Evolutionary conservation across 2,888 invertebrate species (phyloP), one percentile per base, ranked within the genome.

Genomic region (Eilema griseolum): DNA sequence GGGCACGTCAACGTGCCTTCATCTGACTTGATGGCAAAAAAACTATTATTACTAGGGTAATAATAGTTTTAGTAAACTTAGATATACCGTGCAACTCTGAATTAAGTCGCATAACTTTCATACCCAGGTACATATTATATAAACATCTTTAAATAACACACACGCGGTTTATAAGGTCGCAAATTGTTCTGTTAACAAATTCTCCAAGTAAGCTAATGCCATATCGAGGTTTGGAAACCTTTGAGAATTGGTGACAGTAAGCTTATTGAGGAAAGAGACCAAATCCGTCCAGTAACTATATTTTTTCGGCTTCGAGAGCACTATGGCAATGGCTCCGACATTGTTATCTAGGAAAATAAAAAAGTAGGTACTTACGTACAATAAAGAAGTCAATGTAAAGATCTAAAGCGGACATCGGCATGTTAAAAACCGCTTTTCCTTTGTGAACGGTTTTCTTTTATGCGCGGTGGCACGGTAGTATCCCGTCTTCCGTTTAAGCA

Each of bases 401-500:
- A 73, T 77, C 74, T 75, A 81, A 79, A 78, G 78, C 80, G 75
- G 76, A 80, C 77, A 76, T 74, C 76, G 80, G 82, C 82, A 85
- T 82, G 77, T 83, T 78, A 78, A 69, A 76, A 80, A 76, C 75
- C 74, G 75, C 73, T 77, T 79, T 78, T 76, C 69, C 78, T 82
- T 82, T 82, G 80, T 79, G 79, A 78, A 67, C 66, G 75, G 77
- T 75, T 81, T 78, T 74, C 78, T 81, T 84, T 84, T 81, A 83
- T 83, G 75, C 79, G 77, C 75, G 77, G 75, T 76, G n/a, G 52
- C 7, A 20, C 11, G 37, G 37, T 2, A 79, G 75, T 80, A 80
- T 76, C 72, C 75, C 69, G 80, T 78, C 74, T 78, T 82, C 79
- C 80, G 80, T 81, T 86, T 85, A 79, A 83, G 83, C 83, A 86